Evolutionary conservation across 2,797 vertebrate genomes (phyloP).

Genomic region (Typhlichthys subterraneus): DNA sequence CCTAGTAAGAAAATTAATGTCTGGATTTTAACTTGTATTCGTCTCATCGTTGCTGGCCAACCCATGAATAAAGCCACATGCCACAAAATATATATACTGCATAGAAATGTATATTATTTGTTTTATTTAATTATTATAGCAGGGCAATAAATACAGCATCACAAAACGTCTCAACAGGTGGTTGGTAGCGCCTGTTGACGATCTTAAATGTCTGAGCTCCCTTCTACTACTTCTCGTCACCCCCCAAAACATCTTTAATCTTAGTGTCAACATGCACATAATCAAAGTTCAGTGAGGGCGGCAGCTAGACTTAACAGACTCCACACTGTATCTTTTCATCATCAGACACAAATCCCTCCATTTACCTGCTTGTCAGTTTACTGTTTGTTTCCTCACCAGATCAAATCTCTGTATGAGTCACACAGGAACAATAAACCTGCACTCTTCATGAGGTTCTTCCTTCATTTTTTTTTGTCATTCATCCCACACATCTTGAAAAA

Average conservation of each 20-base stretch:
- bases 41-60: too few species aligned
- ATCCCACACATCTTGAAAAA: background rate
- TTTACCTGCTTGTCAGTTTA: slow-evolving; percentile 64
- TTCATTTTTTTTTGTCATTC: slow-evolving; percentile 10
- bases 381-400: slow-evolving; percentile 54
- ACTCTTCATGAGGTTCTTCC: slow-evolving; percentile 12
- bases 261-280: slow-evolving; percentile 34
- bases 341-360: slow-evolving; percentile 38
- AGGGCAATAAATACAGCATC: background rate
- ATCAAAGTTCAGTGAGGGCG: slow-evolving; percentile 64
- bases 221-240: slow-evolving; percentile 32
- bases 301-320: slow-evolving; percentile 54
- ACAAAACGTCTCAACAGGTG: slow-evolving; percentile 52
- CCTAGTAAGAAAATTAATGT: too few species aligned
- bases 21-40: too few species aligned
- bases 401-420: slow-evolving; percentile 60
- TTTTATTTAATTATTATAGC: too few species aligned
- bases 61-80: too few species aligned
- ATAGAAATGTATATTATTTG: too few species aligned
- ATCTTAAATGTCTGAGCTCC: slow-evolving; percentile 79
- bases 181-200: slow-evolving; percentile 47
- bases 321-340: slow-evolving; percentile 63
- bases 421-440: slow-evolving; percentile 43
- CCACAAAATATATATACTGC: too few species aligned
- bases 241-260: slow-evolving; percentile 64